Conservation (phyloP, 2,797 vertebrate genomes). For the Falco columbarius region DNA sequence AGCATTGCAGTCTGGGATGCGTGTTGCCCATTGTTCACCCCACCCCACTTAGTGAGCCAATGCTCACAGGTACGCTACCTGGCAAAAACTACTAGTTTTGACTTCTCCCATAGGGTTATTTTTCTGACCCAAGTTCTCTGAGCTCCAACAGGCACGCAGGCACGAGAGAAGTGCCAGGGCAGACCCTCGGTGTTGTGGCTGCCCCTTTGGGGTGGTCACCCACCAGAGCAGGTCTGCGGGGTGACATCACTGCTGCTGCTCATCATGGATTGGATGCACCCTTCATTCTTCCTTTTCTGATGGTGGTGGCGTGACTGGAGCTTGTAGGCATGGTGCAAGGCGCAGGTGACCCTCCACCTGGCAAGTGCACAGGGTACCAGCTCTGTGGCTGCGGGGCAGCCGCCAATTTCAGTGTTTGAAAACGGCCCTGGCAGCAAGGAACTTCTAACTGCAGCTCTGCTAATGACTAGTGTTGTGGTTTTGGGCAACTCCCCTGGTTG, state of each 20-base stretch:
- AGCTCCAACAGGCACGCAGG: fast-evolving
- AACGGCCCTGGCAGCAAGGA: neutral
- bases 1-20: neutral
- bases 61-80: neutral
- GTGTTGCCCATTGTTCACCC: neutral
- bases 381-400: fast-evolving
- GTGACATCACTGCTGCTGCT: neutral
- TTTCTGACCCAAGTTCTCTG: neutral
- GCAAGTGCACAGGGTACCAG: fast-evolving
- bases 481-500: constrained; percentile 52
- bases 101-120: neutral
- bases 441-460: constrained; percentile 58
- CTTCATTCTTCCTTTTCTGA: neutral
- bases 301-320: neutral
- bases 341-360: neutral
- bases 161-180: neutral
- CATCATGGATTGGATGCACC: neutral
- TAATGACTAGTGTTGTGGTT: constrained; percentile 55
- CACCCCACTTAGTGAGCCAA: neutral
- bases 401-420: neutral
- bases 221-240: neutral
- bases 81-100: neutral
- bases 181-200: neutral
- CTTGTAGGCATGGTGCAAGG: fast-evolving
- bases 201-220: fast-evolving